These are phyloP conservation scores for Cremastinae sp. DNA, from an alignment of 2,888 invertebrate species.

Conservation along the genomic window DNA sequence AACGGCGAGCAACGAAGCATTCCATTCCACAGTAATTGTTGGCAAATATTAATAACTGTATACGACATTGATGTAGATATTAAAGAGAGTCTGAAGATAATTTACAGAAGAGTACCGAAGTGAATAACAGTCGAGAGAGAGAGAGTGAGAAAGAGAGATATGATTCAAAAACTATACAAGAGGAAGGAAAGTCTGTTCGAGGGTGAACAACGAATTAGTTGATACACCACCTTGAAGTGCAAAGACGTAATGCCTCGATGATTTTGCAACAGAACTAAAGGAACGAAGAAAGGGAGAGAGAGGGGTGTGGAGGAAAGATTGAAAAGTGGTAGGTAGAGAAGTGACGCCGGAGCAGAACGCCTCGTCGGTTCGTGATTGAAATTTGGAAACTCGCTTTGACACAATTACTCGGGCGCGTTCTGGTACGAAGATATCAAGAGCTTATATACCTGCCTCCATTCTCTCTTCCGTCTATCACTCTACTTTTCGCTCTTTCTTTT, in stretches of 20 bases:
- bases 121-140: conserved; percentile 50
- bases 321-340: conserved; percentile 52
- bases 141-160: conserved; percentile 57
- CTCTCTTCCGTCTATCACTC: conserved; percentile 60
- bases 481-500: conserved; percentile 28
- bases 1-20: conserved; percentile 56
- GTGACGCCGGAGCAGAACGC: conserved; percentile 63
- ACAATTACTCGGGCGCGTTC: conserved; percentile 76
- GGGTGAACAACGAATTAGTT: conserved; percentile 69
- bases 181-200: conserved; percentile 71
- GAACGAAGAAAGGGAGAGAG: conserved; percentile 59
- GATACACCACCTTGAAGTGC: conserved; percentile 74
- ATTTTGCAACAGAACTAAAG: conserved; percentile 71
- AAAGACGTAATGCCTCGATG: conserved; percentile 80
- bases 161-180: conserved; percentile 69
- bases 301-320: conserved; percentile 47
- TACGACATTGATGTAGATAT: conserved; percentile 39
- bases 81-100: conserved; percentile 15
- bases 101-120: conserved; percentile 27
- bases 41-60: conserved; percentile 79
- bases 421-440: conserved; percentile 69
- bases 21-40: conserved; percentile 75
- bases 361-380: conserved; percentile 75
- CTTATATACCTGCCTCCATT: conserved; percentile 49
- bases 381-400: conserved; percentile 79